Base-by-base conservation (phyloP, 2,888 invertebrate species). In the Hirtodrosophila cameraria region DNA sequence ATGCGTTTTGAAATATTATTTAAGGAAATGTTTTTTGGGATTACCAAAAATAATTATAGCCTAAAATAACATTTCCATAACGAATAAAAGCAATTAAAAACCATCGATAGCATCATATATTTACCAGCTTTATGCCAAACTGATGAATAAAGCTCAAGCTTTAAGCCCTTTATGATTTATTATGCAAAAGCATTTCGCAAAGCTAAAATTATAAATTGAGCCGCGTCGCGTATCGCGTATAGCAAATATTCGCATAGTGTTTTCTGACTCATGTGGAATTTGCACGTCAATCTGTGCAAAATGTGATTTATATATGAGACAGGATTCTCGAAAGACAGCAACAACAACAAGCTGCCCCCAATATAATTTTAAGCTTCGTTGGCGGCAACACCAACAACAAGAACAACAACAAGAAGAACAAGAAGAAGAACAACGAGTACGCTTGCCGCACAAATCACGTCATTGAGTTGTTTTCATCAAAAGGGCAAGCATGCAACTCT, bases 381-480 rank as follows among this genome's bases (percentile, higher is more conserved):
- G 87, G 84, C 71, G 86, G 75, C 57, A 31, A 12, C 30, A 50
- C n/a, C n/a, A n/a, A n/a, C n/a, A n/a, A n/a, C n/a, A n/a, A n/a
- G n/a, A n/a, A n/a, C n/a, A n/a, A n/a, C n/a, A n/a, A n/a, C n/a
- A n/a, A n/a, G n/a, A n/a, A n/a, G n/a, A n/a, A n/a, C n/a, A n/a
- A n/a, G n/a, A n/a, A n/a, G n/a, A n/a, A n/a, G n/a, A n/a, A 18
- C 18, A 18, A 18, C 18, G 18, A 18, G 36, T 7, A 27, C 36
- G 45, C 43, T 70, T 53, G 69, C 57, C 64, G 57, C 76, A 86
- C 86, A 87, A 83, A 82, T 82, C 88, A 82, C 82, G 88, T 86
- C 82, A 87, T 82, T 82, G 82, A 82, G 82, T 82, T 87, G 82
- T 87, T 87, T 87, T 82, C 82, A 87, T 82, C 82, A 83, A 80